A percentile compares a stretch with the other conserved stretches of the same genome.
These are phyloP conservation scores for Phrynosoma blainvillii DNA, from an alignment of 2,113 vertebrate species.

Conservation along the genomic window DNA sequence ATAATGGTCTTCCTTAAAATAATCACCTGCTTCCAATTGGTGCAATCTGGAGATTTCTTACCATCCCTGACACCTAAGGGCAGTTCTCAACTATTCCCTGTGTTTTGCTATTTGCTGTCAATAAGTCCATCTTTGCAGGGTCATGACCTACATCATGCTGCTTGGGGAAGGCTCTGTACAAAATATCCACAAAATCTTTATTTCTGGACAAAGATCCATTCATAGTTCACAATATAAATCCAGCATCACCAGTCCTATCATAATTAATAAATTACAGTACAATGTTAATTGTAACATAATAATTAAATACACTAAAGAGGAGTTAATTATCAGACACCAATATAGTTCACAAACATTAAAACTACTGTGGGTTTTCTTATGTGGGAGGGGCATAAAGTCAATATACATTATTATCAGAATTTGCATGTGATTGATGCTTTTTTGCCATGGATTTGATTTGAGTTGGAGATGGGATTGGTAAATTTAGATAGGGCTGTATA, in stretches of 20 bases:
- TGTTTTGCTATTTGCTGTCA: neutral
- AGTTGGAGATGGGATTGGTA: too few relatives aligned
- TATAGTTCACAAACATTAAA: too few relatives aligned
- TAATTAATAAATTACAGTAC: too few relatives aligned
- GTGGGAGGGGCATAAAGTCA: too few relatives aligned
- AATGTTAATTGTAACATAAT: too few relatives aligned
- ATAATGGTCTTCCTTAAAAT: slow-evolving; percentile 17
- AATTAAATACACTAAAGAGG: too few relatives aligned
- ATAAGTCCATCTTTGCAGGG: neutral
- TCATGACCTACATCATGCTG: neutral
- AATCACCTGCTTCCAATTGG: neutral
- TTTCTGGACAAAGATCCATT: neutral
- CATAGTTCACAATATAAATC: neutral
- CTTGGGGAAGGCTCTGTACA: neutral
- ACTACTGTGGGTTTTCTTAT: too few relatives aligned
- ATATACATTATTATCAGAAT: too few relatives aligned
- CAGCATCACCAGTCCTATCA: neutral
- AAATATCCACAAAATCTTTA: neutral
- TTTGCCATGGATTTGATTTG: too few relatives aligned
- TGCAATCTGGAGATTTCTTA: neutral
- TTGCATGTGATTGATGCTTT: too few relatives aligned
- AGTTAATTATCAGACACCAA: too few relatives aligned
- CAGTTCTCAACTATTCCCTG: neutral
- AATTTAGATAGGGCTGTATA: too few relatives aligned
- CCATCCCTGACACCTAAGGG: neutral